phyloP scores from a whole-genome alignment of 2,888 invertebrate species.

The Lasioglossum marginatum region DNA sequence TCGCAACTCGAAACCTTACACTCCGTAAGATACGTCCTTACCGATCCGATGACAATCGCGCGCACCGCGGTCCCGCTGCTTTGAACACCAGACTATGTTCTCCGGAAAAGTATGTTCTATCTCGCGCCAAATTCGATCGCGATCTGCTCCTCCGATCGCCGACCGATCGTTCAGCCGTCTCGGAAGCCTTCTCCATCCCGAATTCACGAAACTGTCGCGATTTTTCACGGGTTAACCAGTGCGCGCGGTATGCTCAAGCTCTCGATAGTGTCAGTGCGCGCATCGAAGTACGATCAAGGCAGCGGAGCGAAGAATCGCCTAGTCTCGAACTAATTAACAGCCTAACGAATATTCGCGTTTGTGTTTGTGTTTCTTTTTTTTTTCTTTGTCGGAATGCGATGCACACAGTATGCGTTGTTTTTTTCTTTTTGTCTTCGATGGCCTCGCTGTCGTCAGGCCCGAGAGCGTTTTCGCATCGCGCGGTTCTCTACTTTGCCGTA shows the following conservation, averaged over 20 bases:
- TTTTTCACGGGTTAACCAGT: not conserved
- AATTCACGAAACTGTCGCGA: not conserved
- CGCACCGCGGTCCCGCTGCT: slow-evolving; percentile 56
- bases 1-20: slow-evolving; percentile 50
- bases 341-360: slow-evolving; percentile 10
- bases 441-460: not conserved
- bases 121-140: not conserved
- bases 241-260: not conserved
- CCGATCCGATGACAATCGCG: slow-evolving; percentile 49
- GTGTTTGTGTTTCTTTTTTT: not conserved
- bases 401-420: not conserved
- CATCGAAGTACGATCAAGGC: slow-evolving; percentile 41
- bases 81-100: slow-evolving; percentile 55
- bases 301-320: slow-evolving; percentile 26
- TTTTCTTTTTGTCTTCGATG: not conserved
- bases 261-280: not conserved
- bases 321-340: not conserved
- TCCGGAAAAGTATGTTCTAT: slow-evolving; percentile 47
- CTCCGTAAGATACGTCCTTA: slow-evolving; percentile 50
- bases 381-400: slow-evolving; percentile 24
- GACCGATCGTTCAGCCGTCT: not conserved
- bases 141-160: not conserved
- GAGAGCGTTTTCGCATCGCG: not conserved
- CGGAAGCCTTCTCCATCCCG: not conserved
- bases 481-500: not conserved